Evolutionary conservation across 2,113 vertebrate genomes (phyloP).

Genomic region (Coturnix japonica): DNA sequence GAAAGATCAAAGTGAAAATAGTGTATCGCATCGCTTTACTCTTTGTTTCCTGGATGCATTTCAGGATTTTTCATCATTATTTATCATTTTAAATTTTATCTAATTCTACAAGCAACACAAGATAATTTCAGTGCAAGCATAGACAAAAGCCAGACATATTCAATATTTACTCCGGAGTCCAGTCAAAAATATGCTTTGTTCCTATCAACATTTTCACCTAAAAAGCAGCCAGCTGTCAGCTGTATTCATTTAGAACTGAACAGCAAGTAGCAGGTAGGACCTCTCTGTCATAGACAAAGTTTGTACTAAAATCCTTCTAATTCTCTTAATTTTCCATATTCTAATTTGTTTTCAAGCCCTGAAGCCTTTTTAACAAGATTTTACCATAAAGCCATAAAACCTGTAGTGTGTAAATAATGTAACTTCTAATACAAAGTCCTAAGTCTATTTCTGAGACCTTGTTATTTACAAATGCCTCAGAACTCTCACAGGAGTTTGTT

Average conservation of each 20-base stretch:
- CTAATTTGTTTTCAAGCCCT: conserved; percentile 46
- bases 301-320: not conserved
- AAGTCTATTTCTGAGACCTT: conserved; percentile 22
- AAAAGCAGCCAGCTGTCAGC: not conserved
- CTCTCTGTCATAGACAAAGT: not conserved
- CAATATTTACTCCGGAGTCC: not conserved
- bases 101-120: not conserved
- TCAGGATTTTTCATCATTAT: not conserved
- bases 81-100: not conserved
- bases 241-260: not conserved
- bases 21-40: not conserved
- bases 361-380: conserved; percentile 27
- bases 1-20: not conserved
- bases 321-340: conserved; percentile 8
- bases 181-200: not conserved
- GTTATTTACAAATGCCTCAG: conserved; percentile 49
- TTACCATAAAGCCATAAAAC: conserved; percentile 51
- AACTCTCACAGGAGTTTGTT: conserved; percentile 41
- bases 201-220: not conserved
- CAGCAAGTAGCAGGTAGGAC: not conserved
- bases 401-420: conserved; percentile 7
- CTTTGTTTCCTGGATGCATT: not conserved
- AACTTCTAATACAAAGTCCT: conserved; percentile 45
- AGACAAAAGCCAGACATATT: not conserved
- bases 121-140: not conserved